phyloP scores from a whole-genome alignment of 2,797 vertebrate genomes.

The Gila robusta region DNA sequence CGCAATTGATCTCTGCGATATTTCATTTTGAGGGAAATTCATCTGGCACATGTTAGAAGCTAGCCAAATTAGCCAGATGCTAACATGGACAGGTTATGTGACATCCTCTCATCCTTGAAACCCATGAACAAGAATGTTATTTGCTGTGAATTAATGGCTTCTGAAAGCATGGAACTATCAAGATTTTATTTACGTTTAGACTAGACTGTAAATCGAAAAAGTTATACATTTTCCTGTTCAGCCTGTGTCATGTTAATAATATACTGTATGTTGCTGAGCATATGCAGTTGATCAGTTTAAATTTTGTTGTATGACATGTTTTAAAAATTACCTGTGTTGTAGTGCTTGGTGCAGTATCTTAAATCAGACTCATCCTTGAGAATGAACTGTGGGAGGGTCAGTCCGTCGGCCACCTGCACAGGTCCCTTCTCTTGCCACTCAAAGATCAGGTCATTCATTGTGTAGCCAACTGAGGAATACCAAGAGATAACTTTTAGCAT shows the following conservation, averaged over 20 bases:
- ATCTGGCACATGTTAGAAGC: not conserved
- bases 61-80: slow-evolving; percentile 8
- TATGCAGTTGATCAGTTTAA: not conserved
- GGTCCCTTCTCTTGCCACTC: slow-evolving; percentile 97
- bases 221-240: too few relatives aligned
- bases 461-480: slow-evolving; percentile 90
- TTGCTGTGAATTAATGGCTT: not conserved
- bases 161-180: not conserved
- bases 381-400: slow-evolving; percentile 95
- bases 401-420: slow-evolving; percentile 95
- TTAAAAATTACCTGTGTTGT: slow-evolving; percentile 89
- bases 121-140: not conserved
- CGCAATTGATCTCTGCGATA: not conserved
- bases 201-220: not conserved
- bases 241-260: not conserved
- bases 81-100: not conserved
- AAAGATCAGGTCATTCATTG: slow-evolving; percentile 99
- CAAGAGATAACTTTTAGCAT: not conserved
- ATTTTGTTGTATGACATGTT: not conserved
- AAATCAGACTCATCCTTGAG: slow-evolving; percentile 96
- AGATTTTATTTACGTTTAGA: not conserved
- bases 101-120: not conserved
- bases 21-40: not conserved
- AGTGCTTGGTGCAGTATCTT: slow-evolving; percentile 96
- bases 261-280: not conserved